Evolutionary conservation across 1,140 invertebrate species (phyloP).

Genomic region (Diabrotica undecimpunctata): DNA sequence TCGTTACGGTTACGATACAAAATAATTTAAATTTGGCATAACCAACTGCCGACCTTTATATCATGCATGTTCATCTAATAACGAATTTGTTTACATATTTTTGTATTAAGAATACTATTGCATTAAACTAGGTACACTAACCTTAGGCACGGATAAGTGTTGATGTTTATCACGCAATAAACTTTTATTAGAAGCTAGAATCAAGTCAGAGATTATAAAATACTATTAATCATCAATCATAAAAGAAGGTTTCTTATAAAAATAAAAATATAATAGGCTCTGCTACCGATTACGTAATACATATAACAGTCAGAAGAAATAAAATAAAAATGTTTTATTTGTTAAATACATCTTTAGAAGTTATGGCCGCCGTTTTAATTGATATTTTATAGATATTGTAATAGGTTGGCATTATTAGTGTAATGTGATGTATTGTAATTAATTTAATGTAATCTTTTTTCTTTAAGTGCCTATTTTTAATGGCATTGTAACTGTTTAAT

Average conservation of each 20-base stretch:
- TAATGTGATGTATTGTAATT: no score
- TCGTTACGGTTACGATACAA: not conserved
- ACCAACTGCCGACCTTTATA: not conserved
- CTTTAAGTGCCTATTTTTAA: no score
- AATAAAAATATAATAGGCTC: no score
- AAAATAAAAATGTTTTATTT: no score
- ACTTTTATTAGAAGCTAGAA: not conserved
- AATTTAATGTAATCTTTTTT: no score
- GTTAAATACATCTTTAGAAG: no score
- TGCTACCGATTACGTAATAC: no score
- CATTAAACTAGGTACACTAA: not conserved
- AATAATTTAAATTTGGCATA: not conserved
- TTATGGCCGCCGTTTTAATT: no score
- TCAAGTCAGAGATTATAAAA: slow-evolving; percentile 1
- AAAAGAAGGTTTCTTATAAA: not conserved
- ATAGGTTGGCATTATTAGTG: no score
- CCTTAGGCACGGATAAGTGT: not conserved
- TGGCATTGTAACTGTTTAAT: no score
- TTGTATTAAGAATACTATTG: not conserved
- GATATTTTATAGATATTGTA: no score
- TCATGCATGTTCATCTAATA: not conserved
- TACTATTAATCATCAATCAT: not conserved
- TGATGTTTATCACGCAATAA: not conserved
- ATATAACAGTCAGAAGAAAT: no score
- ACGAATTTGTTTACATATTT: not conserved